Base-by-base conservation (phyloP, 2,113 vertebrate genomes). In the Laterallus jamaicensis region DNA sequence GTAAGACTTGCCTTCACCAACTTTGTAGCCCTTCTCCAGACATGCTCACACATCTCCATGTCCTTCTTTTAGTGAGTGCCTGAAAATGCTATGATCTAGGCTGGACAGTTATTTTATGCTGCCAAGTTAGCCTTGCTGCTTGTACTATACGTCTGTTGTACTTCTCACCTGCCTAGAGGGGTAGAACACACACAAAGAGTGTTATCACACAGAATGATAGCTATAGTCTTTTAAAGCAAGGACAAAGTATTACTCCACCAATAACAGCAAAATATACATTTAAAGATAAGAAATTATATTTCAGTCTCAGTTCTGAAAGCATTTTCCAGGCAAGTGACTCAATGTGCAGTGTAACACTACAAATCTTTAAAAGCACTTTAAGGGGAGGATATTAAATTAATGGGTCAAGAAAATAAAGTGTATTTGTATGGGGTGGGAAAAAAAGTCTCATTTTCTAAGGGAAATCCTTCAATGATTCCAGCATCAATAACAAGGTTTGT, bases 371-470 rank as follows among this genome's bases (percentile, higher is more conserved):
- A 90, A 91, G 82, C 60, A 77, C 12, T 84, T 93, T 88, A 70
- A 94, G 62, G 58, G 71, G 62, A 58, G 52, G 49, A 59, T 84
- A 94, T 96, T 95, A 82, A 94, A 80, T 94, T 96, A 95, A 96
- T 80, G 55, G 58, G 37, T 96, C 59, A 88, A 85, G 47, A 80
- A 92, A 80, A 76, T 39, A 52, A 15, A 37, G 40, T 47, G 55
- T 8, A 54, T 87, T 94, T 85, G 15, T 82, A 62, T 80, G 74
- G 35, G 10, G 21, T 83, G 40, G 47, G 58, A 39, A 88, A 47
- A 88, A 94, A 68, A 92, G 60, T 7, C 42, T 93, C 22, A 93
- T 95, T 90, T 94, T 78, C 69, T 88, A 63, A 94, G 79, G 67
- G 66, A 78, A 84, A 77, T 92, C 62, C 62, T 86, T 86, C 73